Percentiles rank a stretch among this genome's conserved stretches.
Conservation (phyloP, 2,113 vertebrate species). For the Hippocampus guttulatus region DNA sequence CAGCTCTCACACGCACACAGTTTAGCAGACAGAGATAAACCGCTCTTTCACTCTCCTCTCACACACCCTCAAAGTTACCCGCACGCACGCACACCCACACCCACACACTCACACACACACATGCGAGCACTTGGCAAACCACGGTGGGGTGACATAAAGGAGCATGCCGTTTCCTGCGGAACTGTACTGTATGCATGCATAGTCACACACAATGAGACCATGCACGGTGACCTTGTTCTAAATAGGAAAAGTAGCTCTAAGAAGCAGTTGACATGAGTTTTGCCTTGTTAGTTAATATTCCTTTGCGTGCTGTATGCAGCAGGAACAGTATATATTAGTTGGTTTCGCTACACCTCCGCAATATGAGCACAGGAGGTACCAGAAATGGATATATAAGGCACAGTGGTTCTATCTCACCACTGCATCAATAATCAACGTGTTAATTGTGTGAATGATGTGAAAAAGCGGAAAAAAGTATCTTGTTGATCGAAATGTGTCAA, state of each 20-base stretch:
- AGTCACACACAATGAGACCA: constrained; percentile 30
- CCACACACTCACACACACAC: constrained; percentile 22
- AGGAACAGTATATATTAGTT: background rate
- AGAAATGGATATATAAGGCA: background rate
- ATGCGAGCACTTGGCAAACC: constrained; percentile 50
- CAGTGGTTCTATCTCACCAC: background rate
- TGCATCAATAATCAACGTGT: background rate
- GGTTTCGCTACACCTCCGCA: too few relatives aligned
- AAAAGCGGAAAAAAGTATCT: too few relatives aligned
- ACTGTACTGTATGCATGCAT: constrained; percentile 30
- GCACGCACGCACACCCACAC: constrained; percentile 24
- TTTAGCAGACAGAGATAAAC: constrained; percentile 63
- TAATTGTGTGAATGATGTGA: background rate
- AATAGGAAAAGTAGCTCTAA: constrained; percentile 8
- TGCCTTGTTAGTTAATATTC: background rate
- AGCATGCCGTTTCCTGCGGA: constrained; percentile 52
- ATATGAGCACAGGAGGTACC: background rate
- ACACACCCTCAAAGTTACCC: constrained; percentile 23
- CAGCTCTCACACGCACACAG: constrained; percentile 62
- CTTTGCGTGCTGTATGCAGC: background rate
- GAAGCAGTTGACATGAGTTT: background rate
- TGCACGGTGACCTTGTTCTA: constrained; percentile 21
- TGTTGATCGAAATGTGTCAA: too few relatives aligned
- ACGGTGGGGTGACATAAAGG: constrained; percentile 48
- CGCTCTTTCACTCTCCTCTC: constrained; percentile 48